Evolutionary conservation across 2,888 invertebrate species (phyloP).

Genomic region (Erynnis tages): DNA sequence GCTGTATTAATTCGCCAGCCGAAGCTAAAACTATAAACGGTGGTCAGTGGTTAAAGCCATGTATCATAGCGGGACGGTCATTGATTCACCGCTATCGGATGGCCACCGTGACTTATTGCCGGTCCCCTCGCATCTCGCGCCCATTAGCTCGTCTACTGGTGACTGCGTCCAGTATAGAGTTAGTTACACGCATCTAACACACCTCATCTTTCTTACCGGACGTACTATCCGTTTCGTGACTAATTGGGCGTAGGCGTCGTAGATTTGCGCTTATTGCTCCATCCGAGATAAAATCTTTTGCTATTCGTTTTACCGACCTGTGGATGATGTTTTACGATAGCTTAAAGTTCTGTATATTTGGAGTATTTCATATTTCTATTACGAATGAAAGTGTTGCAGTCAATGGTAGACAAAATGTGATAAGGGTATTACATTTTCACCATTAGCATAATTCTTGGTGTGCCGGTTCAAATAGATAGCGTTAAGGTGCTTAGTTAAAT

Average conservation of each 20-base stretch:
- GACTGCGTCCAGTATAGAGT: conserved; percentile 32
- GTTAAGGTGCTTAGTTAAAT: conserved; percentile 78
- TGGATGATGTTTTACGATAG: not conserved
- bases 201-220: conserved; percentile 61
- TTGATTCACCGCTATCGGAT: conserved; percentile 75
- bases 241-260: conserved; percentile 81
- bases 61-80: conserved; percentile 78
- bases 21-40: conserved; percentile 75
- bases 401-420: conserved; percentile 68
- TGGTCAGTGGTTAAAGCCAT: conserved; percentile 71
- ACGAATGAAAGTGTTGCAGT: conserved; percentile 26
- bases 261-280: conserved; percentile 39
- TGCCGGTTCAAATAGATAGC: conserved; percentile 75
- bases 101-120: conserved; percentile 69
- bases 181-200: conserved; percentile 47
- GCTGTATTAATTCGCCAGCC: conserved; percentile 68
- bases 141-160: conserved; percentile 53
- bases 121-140: conserved; percentile 60
- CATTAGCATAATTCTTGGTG: conserved; percentile 74
- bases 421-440: conserved; percentile 70
- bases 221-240: conserved; percentile 75
- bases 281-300: conserved; percentile 41
- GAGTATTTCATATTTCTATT: not conserved
- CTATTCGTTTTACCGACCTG: conserved; percentile 14
- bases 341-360: not conserved